Base-by-base conservation (phyloP, 2,888 invertebrate genomes). In the Camptogramma bilineatum region DNA sequence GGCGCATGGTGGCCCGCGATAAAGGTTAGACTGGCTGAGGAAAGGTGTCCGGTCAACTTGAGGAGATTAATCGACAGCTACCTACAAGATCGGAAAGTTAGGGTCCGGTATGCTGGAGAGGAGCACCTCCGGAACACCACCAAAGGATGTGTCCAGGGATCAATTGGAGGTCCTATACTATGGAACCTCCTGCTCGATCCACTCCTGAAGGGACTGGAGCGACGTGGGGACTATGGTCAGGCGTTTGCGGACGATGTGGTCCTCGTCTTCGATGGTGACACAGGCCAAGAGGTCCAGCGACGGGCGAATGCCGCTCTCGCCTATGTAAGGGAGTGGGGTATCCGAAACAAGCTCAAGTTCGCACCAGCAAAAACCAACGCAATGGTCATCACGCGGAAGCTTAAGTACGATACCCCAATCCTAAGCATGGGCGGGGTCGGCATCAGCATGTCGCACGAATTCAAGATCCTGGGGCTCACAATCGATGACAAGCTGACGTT, bases 201-300 rank as follows among this genome's bases (percentile, higher is more conserved):
- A 4, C 28, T 55, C 1, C 42, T 58, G 3, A 50, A 42, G 21
- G 57, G 42, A 4, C 51, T 58, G 3, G 53, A 39, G 16, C 2
- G 16, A 7, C 24, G 48, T 0, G 50, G 34, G 4, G 47, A 47
- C 2, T 53, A 60, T 7, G 19, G 34, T 13, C 59, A 59, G 31
- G 59, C 59, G 0, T 59, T 59, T 31, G 55, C 55, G 19, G 55
- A 66, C 55, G 54, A 66, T 58, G 51, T 62, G 31, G 57, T 63
- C 51, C 64, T 67, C 16, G 70, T 54, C 56, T 62, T 62, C 56
- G 48, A 50, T 18, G 61, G 53, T 0, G 54, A 48, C 3, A 53
- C 53, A 2, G 48, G 21, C 9, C 50, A 17, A 2, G 46, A 58
- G 13, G 57, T 50, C 1, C 39, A 58, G 10, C 13, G 7, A 51